Conservation (phyloP, 2,797 vertebrate genomes). For the Nyctalus aviator region DNA sequence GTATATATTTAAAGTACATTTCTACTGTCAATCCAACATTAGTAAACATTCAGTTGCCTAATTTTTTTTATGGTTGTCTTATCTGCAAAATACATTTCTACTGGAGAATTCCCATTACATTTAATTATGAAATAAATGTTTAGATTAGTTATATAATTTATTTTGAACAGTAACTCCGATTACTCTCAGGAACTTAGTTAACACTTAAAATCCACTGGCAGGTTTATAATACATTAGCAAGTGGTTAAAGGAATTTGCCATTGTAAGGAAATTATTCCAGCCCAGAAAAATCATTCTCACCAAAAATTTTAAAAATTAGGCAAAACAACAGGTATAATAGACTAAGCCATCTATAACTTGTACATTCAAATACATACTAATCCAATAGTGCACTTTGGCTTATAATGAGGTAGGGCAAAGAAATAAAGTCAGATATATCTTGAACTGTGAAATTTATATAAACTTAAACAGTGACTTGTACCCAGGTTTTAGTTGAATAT, state of each 20-base stretch:
- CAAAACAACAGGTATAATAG: constrained; percentile 58
- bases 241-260: constrained; percentile 46
- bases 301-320: constrained; percentile 21
- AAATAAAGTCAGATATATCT: constrained; percentile 59
- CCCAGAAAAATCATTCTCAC: constrained; percentile 26
- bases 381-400: constrained; percentile 72
- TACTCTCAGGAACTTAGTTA: constrained; percentile 45
- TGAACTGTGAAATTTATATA: constrained; percentile 61
- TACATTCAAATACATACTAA: constrained; percentile 70
- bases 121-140: constrained; percentile 52
- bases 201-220: constrained; percentile 61
- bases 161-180: constrained; percentile 50
- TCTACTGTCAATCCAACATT: constrained; percentile 64
- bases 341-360: constrained; percentile 48
- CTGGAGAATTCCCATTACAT: constrained; percentile 59
- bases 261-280: constrained; percentile 56
- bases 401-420: constrained; percentile 77
- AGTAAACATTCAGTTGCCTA: constrained; percentile 64
- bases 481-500: constrained; percentile 64
- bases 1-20: constrained; percentile 54
- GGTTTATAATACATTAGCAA: constrained; percentile 55
- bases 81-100: constrained; percentile 67
- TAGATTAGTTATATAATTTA: constrained; percentile 51
- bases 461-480: constrained; percentile 68
- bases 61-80: constrained; percentile 45